Conservation (phyloP, 2,797 vertebrate genomes). For the Mormyrus hasselquistii region DNA sequence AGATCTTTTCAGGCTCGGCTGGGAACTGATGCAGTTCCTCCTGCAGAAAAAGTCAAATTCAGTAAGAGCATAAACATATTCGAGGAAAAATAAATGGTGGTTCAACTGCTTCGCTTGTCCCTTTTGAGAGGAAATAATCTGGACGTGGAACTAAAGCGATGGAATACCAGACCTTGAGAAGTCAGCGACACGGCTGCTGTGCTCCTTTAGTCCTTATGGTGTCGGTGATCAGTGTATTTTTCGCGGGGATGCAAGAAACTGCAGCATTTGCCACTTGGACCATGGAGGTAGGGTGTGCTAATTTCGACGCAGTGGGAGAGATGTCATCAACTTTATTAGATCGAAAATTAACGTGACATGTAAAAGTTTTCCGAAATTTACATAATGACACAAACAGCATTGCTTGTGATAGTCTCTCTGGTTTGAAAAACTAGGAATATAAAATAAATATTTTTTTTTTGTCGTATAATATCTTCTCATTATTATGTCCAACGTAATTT, state of each 20-base stretch:
- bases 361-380: neutral
- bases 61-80: constrained; percentile 41
- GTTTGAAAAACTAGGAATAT: neutral
- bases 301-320: neutral
- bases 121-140: constrained; percentile 36
- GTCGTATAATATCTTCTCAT: neutral
- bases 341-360: neutral
- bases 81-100: constrained; percentile 41
- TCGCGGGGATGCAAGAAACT: constrained; percentile 56
- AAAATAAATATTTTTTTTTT: neutral
- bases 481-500: neutral
- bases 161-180: constrained; percentile 44
- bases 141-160: constrained; percentile 53
- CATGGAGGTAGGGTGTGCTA: constrained; percentile 58
- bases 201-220: constrained; percentile 49
- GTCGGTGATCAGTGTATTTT: constrained; percentile 52
- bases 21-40: neutral
- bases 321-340: neutral
- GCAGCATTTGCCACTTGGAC: constrained; percentile 62
- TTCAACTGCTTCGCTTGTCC: constrained; percentile 32
- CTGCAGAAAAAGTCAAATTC: constrained; percentile 13
- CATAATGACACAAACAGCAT: neutral
- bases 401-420: neutral
- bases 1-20: constrained; percentile 27
- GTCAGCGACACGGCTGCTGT: constrained; percentile 39